phyloP scores from a whole-genome alignment of 2,113 vertebrate genomes.

The Nerophis lumbriciformis region DNA sequence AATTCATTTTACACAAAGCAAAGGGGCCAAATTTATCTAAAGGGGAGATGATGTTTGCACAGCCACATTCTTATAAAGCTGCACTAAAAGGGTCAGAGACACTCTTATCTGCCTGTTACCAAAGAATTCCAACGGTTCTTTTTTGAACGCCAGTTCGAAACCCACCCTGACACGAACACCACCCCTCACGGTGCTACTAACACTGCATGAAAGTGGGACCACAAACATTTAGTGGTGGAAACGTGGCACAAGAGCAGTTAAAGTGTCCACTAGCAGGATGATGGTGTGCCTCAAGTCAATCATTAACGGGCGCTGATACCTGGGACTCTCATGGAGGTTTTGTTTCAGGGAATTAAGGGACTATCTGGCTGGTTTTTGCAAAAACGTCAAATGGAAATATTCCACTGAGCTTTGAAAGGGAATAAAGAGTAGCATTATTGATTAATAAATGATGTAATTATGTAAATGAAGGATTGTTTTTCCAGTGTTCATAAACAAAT shows the following conservation, averaged over 20 bases:
- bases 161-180: constrained; percentile 15
- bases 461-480: too few species aligned
- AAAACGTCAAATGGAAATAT: constrained; percentile 39
- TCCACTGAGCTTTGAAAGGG: not conserved
- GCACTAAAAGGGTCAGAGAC: constrained; percentile 51
- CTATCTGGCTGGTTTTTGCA: constrained; percentile 43
- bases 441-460: too few species aligned
- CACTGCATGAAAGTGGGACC: constrained; percentile 54
- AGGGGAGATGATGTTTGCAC: constrained; percentile 57
- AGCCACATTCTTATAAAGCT: constrained; percentile 56
- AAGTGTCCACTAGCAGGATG: constrained; percentile 62
- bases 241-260: constrained; percentile 56
- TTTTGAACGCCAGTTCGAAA: constrained; percentile 51
- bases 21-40: constrained; percentile 54
- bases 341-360: constrained; percentile 41
- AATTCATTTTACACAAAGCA: constrained; percentile 53
- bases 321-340: constrained; percentile 49
- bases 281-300: constrained; percentile 55
- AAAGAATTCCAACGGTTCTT: constrained; percentile 55
- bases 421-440: too few species aligned
- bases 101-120: constrained; percentile 64
- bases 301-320: constrained; percentile 67
- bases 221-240: constrained; percentile 62
- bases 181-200: constrained; percentile 47
- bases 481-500: too few species aligned